phyloP scores from a whole-genome alignment of 2,888 invertebrate genomes.

The Eilema sororculum region DNA sequence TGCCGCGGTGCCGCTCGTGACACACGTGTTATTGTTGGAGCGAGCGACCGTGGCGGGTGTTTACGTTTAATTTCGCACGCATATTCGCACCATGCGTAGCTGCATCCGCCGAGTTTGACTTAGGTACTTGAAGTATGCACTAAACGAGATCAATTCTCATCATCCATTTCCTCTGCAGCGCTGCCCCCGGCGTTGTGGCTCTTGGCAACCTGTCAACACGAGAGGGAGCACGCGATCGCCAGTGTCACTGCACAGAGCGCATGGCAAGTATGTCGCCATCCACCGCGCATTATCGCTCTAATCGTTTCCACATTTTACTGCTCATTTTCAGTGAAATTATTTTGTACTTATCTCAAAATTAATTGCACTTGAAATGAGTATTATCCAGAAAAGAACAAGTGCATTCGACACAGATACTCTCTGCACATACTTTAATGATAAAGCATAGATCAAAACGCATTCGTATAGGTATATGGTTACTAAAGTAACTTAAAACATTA shows the following conservation, averaged over 20 bases:
- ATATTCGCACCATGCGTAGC: constrained; percentile 6
- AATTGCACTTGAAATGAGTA: not conserved
- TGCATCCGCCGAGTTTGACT: not conserved
- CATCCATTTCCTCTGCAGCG: too few species aligned
- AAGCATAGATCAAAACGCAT: too few species aligned
- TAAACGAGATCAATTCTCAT: too few species aligned
- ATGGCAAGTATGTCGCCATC: not conserved
- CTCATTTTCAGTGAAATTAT: not conserved
- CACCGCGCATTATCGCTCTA: not conserved
- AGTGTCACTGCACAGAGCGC: not conserved
- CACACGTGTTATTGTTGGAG: constrained; percentile 8
- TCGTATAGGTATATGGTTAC: too few species aligned
- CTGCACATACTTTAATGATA: too few species aligned
- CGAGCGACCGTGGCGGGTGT: not conserved
- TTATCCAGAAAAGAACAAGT: too few species aligned
- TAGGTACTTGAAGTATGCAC: not conserved
- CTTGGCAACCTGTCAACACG: too few species aligned
- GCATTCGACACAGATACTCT: too few species aligned
- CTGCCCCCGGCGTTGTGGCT: too few species aligned
- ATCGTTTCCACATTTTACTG: not conserved
- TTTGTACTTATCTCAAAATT: not conserved
- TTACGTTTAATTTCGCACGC: constrained; percentile 13
- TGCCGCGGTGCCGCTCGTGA: too few species aligned
- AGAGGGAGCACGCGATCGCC: not conserved
- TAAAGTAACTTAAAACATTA: too few species aligned